Evolutionary conservation across 2,888 invertebrate genomes (phyloP), one percentile per base, ranked within the genome.

Genomic region (Cantharis flavilabris): DNA sequence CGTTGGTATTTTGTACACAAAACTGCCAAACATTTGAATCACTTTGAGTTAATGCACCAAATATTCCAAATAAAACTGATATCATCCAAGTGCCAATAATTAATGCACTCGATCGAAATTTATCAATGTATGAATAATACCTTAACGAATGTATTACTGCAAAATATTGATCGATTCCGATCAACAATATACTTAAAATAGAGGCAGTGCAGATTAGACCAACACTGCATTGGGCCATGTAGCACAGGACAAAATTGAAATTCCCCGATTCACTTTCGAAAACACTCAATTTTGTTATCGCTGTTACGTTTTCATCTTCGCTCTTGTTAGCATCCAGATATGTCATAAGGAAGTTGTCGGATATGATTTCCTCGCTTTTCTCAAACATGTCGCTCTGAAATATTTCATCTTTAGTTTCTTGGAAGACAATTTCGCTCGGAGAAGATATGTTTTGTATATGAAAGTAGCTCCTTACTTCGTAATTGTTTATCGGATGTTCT

Each of bases 71-170:
- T 3, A 87, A 74, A 3, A 87, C 76, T 0, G 91, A 89, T 11
- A 90, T 84, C 67, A 89, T 72, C 91, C 91, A 91, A n/a, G 89
- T 88, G 28, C 88, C 84, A 10, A 88, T 82, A 70, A 91, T 90
- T 75, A 91, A 85, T 1, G 90, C 84, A 0, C 86, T 88, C 62
- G 90, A 90, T 78, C 90, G 88, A 70, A 89, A 86, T 77, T 89
- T 90, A 85, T 90, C 90, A 79, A 91, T 89, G 76, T 90, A 89
- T 77, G 91, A 90, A 78, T 92, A 91, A 84, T 93, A 93, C 63
- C 92, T 89, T 62, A 93, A 86, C 0, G 93, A 92, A 79, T 92
- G 92, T 67, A 92, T 91, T 10, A 93, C 92, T 0, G 93, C 93
- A 81, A 91, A 91, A 85, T 92, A 93, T 82, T 93, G 91, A 84